Evolutionary conservation across 2,797 vertebrate genomes (phyloP).

Genomic region (Decapterus maruadsi): DNA sequence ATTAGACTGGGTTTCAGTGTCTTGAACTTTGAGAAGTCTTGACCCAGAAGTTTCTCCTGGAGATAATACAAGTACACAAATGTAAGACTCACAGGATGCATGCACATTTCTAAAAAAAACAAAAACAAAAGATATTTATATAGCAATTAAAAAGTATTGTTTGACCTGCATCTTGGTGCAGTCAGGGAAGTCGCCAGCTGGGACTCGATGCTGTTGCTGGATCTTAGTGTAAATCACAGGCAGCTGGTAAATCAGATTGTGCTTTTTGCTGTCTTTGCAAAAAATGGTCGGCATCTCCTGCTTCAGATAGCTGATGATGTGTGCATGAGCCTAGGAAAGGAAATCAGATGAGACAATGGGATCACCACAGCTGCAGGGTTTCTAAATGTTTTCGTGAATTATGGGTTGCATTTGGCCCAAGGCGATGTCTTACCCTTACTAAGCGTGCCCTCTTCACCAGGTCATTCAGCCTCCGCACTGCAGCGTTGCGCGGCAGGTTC

Average conservation of each 20-base stretch:
- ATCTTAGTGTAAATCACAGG: slow-evolving; percentile 91
- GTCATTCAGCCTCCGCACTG: slow-evolving; percentile 92
- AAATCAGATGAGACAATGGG: slow-evolving; percentile 8
- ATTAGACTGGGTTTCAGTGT: slow-evolving; percentile 89
- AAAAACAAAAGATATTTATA: neutral
- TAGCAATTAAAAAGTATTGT: neutral
- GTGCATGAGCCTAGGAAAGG: slow-evolving; percentile 88
- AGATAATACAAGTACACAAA: slow-evolving; percentile 32
- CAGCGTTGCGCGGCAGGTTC: slow-evolving; percentile 90
- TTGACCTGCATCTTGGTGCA: slow-evolving; percentile 93
- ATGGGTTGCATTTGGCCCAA: neutral
- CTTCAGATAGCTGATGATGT: slow-evolving; percentile 92
- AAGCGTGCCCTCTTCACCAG: slow-evolving; percentile 91
- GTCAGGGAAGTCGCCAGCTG: slow-evolving; percentile 92
- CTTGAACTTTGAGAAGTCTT: slow-evolving; percentile 93
- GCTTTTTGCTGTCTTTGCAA: slow-evolving; percentile 91
- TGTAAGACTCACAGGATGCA: slow-evolving; percentile 27
- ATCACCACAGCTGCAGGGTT: neutral
- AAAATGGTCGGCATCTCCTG: slow-evolving; percentile 93
- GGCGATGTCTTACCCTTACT: slow-evolving; percentile 87
- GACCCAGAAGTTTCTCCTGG: slow-evolving; percentile 90
- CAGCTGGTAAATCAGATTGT: slow-evolving; percentile 90
- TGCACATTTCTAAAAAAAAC: neutral
- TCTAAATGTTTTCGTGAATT: neutral
- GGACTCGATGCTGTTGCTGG: slow-evolving; percentile 90